Percentiles rank a stretch among this genome's conserved stretches.
Conservation (phyloP, 2,888 invertebrate species). For the Dolichomitus sp. region DNA sequence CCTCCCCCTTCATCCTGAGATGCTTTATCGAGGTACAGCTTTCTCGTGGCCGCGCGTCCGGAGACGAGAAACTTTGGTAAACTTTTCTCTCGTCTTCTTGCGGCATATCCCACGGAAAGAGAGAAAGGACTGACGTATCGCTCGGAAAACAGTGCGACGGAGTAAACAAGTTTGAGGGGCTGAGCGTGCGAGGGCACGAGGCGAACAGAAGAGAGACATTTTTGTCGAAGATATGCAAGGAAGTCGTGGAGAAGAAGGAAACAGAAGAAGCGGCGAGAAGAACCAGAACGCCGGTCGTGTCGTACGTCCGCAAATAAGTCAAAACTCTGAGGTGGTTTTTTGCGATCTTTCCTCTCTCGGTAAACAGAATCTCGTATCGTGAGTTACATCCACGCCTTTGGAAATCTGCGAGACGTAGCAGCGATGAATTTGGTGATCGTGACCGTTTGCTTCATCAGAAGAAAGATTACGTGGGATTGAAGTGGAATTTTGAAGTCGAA, state of each 20-base stretch:
- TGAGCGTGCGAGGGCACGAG: constrained; percentile 31
- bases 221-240: constrained; percentile 67
- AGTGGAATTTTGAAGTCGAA: neutral
- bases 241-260: constrained; percentile 58
- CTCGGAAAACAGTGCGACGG: constrained; percentile 79
- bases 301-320: constrained; percentile 59
- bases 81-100: constrained; percentile 71
- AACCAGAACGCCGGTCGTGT: constrained; percentile 44
- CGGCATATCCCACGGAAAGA: constrained; percentile 48
- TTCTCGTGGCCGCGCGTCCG: constrained; percentile 70
- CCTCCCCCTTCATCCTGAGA: constrained; percentile 8
- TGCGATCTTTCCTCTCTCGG: constrained; percentile 25
- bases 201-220: constrained; percentile 54
- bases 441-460: neutral
- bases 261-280: constrained; percentile 56
- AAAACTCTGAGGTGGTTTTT: constrained; percentile 48
- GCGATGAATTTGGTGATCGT: neutral
- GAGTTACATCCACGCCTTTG: constrained; percentile 31
- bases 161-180: constrained; percentile 81
- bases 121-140: constrained; percentile 82
- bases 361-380: constrained; percentile 54
- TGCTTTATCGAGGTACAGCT: constrained; percentile 67
- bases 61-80: constrained; percentile 75
- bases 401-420: neutral
- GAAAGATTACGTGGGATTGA: neutral